Percentiles rank a stretch among this genome's conserved stretches.
phyloP scores from a whole-genome alignment of 2,888 invertebrate genomes.

The Amphiduros pacificus region DNA sequence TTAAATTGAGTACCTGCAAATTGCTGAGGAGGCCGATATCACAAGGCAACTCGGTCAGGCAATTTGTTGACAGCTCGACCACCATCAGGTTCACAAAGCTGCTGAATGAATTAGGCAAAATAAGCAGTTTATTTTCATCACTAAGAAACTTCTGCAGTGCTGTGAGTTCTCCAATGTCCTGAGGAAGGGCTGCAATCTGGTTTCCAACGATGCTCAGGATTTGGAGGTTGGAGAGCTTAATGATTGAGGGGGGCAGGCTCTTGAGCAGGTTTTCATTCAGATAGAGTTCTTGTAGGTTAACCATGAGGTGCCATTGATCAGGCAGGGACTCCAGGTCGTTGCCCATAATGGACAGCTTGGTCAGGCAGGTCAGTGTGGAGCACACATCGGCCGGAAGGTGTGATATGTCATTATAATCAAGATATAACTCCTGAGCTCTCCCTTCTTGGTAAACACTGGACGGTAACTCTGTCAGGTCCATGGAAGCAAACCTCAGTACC shows the following conservation, averaged over 20 bases:
- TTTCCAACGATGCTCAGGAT: constrained; percentile 12
- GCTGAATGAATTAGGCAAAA: neutral
- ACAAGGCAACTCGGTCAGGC: neutral
- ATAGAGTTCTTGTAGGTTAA: constrained; percentile 33
- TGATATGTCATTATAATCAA: constrained; percentile 13
- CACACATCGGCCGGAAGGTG: neutral
- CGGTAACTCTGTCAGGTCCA: neutral
- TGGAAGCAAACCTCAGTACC: neutral
- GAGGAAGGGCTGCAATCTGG: constrained; percentile 46
- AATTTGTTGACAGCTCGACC: neutral
- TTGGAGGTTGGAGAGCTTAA: constrained; percentile 24
- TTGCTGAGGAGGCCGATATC: neutral
- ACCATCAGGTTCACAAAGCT: neutral
- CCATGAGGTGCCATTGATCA: constrained; percentile 32
- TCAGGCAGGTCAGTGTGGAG: constrained; percentile 29
- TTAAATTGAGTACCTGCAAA: constrained; percentile 9
- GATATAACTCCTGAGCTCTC: neutral
- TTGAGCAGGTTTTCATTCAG: constrained; percentile 41
- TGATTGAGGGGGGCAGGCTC: constrained; percentile 35
- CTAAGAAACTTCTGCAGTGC: neutral
- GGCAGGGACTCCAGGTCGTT: constrained; percentile 39
- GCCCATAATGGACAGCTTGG: constrained; percentile 38
- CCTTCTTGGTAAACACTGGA: neutral
- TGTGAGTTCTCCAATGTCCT: neutral
- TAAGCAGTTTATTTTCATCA: constrained; percentile 5